A percentile compares a stretch with the other conserved stretches of the same genome.
Conservation (phyloP, 2,797 vertebrate species). For the Scolopax rusticola region DNA sequence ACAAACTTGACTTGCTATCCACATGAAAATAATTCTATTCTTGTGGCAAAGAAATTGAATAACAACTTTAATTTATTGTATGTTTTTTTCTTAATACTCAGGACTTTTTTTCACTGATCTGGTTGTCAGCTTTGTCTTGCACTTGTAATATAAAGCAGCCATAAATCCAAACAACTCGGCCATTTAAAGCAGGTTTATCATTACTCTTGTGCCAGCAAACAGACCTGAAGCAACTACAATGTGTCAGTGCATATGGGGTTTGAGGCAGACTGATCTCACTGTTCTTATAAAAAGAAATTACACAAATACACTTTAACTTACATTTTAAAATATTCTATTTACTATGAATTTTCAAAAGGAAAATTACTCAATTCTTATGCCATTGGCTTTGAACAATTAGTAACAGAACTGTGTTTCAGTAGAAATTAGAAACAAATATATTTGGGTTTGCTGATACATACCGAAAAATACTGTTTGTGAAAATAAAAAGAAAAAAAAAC, state of each 20-base stretch:
- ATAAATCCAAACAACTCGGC: conserved; percentile 41
- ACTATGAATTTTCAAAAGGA: background rate
- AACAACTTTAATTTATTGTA: background rate
- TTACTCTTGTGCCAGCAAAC: background rate
- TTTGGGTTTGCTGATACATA: background rate
- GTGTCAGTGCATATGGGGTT: background rate
- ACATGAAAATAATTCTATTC: background rate
- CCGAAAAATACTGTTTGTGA: background rate
- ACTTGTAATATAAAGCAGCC: conserved; percentile 12
- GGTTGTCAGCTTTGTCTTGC: background rate
- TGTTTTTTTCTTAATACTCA: background rate
- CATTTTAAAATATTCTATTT: background rate
- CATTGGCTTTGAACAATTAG: background rate
- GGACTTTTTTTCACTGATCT: background rate
- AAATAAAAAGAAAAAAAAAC: background rate
- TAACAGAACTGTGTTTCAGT: background rate
- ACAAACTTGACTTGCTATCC: background rate
- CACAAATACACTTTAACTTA: background rate
- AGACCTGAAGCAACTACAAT: background rate
- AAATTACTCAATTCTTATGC: background rate
- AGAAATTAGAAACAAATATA: background rate
- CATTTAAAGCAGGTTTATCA: conserved; percentile 5
- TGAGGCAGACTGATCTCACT: background rate
- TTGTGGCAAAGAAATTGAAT: background rate
- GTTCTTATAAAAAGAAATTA: background rate